A percentile compares a stretch with the other conserved stretches of the same genome.
phyloP scores from a whole-genome alignment of 2,797 vertebrate genomes.

The Diplodus sargus region DNA sequence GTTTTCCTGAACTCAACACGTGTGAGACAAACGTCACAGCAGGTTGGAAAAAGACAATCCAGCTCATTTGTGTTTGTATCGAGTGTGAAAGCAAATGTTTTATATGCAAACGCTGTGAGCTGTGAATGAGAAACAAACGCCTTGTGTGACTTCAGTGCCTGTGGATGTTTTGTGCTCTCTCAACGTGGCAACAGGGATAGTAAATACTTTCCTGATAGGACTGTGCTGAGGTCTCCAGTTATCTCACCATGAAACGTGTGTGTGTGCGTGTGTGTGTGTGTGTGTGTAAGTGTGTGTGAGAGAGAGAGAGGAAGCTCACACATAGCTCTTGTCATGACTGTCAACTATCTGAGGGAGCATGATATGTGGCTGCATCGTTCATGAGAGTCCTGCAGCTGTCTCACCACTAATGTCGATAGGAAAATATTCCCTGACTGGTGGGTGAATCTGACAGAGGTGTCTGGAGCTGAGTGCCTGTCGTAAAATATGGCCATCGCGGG shows the following conservation, averaged over 20 bases:
- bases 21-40: slow-evolving; percentile 30
- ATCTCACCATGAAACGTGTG: slow-evolving; percentile 62
- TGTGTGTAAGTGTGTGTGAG: slow-evolving; percentile 26
- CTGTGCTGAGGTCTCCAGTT: slow-evolving; percentile 58
- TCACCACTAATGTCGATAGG: slow-evolving; percentile 46
- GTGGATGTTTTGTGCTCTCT: slow-evolving; percentile 49
- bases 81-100: slow-evolving; percentile 62
- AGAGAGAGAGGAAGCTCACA: slow-evolving; percentile 56
- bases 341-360: slow-evolving; percentile 64
- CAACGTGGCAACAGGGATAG: slow-evolving; percentile 41
- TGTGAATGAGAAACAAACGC: slow-evolving; percentile 55
- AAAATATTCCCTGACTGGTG: slow-evolving; percentile 52
- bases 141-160: slow-evolving; percentile 33
- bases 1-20: slow-evolving; percentile 38
- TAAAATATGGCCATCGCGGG: slow-evolving; percentile 50
- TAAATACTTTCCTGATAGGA: slow-evolving; percentile 69
- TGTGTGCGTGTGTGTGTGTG: slow-evolving; percentile 36
- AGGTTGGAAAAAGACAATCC: slow-evolving; percentile 15
- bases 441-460: slow-evolving; percentile 58
- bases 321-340: slow-evolving; percentile 71
- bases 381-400: slow-evolving; percentile 70
- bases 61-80: slow-evolving; percentile 35
- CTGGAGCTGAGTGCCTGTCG: slow-evolving; percentile 43
- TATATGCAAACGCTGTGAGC: slow-evolving; percentile 55
- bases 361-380: slow-evolving; percentile 71